These are phyloP conservation scores for Nasua narica DNA, from an alignment of 2,797 vertebrate species.

Conservation along the genomic window DNA sequence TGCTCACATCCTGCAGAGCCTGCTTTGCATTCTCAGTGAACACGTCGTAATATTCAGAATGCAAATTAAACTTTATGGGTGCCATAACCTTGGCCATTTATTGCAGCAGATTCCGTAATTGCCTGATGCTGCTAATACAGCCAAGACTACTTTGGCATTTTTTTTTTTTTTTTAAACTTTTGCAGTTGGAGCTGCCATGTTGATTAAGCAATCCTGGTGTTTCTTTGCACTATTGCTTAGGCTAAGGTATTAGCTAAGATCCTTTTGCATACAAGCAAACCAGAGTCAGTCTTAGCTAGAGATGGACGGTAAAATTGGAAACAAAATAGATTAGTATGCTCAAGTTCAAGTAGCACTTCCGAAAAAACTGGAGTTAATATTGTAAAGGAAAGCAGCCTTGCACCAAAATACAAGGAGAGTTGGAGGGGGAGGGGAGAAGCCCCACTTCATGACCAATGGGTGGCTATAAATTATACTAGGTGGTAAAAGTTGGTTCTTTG, in stretches of 20 bases:
- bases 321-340: background rate
- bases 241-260: constrained; percentile 4
- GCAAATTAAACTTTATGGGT: constrained; percentile 75
- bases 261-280: background rate
- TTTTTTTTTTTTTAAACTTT: constrained; percentile 33
- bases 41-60: constrained; percentile 63
- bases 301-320: background rate
- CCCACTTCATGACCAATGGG: background rate
- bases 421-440: background rate
- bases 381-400: background rate
- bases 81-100: constrained; percentile 72
- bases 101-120: constrained; percentile 58
- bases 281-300: background rate
- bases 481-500: background rate
- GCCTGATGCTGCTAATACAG: constrained; percentile 64
- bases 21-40: constrained; percentile 69
- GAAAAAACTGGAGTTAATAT: background rate
- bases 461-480: background rate
- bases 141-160: constrained; percentile 31
- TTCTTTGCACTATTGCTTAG: constrained; percentile 26
- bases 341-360: background rate
- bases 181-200: constrained; percentile 35
- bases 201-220: constrained; percentile 50
- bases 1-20: background rate
- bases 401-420: background rate